These are phyloP conservation scores for Eupeodes latifasciatus DNA, from an alignment of 2,888 invertebrate genomes.

Conservation along the genomic window DNA sequence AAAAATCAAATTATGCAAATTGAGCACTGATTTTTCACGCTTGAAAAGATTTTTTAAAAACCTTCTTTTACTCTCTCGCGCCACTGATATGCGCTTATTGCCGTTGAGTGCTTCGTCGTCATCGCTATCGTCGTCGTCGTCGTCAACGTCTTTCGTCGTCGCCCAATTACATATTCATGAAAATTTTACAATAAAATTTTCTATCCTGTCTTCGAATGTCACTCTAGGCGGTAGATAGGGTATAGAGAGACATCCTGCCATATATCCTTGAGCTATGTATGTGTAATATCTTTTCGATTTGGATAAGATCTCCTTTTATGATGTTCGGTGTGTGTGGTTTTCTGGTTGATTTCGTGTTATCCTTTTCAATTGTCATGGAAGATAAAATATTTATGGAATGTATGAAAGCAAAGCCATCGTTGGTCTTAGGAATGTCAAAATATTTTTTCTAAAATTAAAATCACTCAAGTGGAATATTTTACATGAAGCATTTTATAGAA, in stretches of 20 bases:
- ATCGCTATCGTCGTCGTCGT: neutral
- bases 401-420: slow-evolving; percentile 35
- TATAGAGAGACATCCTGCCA: no score
- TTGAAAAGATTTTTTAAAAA: slow-evolving; percentile 71
- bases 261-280: slow-evolving; percentile 12
- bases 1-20: slow-evolving; percentile 77
- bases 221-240: neutral
- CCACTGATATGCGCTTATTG: slow-evolving; percentile 53
- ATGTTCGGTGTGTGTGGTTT: slow-evolving; percentile 41
- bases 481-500: neutral
- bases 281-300: neutral
- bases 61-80: slow-evolving; percentile 26
- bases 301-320: neutral
- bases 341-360: slow-evolving; percentile 47
- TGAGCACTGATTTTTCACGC: slow-evolving; percentile 77
- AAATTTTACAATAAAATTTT: slow-evolving; percentile 62
- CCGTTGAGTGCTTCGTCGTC: neutral
- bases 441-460: slow-evolving; percentile 44
- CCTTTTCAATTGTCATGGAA: slow-evolving; percentile 51
- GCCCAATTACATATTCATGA: slow-evolving; percentile 75
- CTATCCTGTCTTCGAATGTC: slow-evolving; percentile 68
- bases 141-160: slow-evolving; percentile 43
- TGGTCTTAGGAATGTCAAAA: slow-evolving; percentile 34
- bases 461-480: slow-evolving; percentile 48
- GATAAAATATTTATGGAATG: slow-evolving; percentile 21